Conservation (phyloP, 2,113 vertebrate species). For the Chunga burmeisteri region DNA sequence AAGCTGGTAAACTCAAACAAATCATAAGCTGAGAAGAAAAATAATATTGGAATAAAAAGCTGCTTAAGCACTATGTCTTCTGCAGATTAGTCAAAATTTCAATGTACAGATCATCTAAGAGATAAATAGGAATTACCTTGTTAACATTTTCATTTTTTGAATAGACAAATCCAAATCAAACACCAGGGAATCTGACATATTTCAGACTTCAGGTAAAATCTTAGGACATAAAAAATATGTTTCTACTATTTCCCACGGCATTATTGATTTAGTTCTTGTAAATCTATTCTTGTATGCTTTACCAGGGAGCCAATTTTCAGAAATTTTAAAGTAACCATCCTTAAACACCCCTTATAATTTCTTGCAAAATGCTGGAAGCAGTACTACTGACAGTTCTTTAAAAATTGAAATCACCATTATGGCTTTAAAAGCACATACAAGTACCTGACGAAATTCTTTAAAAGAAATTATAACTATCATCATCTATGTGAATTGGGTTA, state of each 20-base stretch:
- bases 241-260: not conserved
- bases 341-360: not conserved
- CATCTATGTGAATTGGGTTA: not conserved
- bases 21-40: not conserved
- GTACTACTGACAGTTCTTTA: not conserved
- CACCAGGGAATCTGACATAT: not conserved
- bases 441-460: not conserved
- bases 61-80: not conserved
- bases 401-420: not conserved
- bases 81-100: not conserved
- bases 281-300: not conserved
- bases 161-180: not conserved
- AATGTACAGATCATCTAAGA: not conserved
- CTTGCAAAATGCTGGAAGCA: not conserved
- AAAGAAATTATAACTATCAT: not conserved
- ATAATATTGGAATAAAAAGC: not conserved
- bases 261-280: not conserved
- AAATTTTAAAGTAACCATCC: not conserved
- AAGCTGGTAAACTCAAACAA: not conserved
- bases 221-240: not conserved
- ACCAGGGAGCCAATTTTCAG: not conserved
- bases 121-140: not conserved
- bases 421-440: not conserved
- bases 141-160: not conserved
- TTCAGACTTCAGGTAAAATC: not conserved